Evolutionary conservation across 2,797 vertebrate species (phyloP).

Genomic region (Oryzias sinensis): DNA sequence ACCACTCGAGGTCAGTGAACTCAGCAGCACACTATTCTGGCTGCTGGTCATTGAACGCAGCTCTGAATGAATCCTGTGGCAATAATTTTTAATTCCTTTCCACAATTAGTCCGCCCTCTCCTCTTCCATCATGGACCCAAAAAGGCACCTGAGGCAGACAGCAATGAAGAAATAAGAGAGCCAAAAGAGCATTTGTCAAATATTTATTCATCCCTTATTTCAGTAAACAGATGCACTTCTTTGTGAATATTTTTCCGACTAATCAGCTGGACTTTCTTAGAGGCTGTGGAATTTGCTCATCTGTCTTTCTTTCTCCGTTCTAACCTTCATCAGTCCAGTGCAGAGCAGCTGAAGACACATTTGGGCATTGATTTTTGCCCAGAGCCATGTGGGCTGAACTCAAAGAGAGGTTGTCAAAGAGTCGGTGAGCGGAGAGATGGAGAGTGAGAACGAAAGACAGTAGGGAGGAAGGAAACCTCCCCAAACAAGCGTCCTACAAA

Average conservation of each 20-base stretch:
- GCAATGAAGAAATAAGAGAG: conserved; percentile 43
- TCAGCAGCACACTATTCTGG: conserved; percentile 61
- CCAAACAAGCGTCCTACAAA: conserved; percentile 61
- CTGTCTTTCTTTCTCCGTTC: conserved; percentile 49
- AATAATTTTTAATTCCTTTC: conserved; percentile 92
- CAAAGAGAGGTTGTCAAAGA: conserved; percentile 73
- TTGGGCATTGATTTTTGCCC: conserved; percentile 82
- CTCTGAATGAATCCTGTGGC: conserved; percentile 78
- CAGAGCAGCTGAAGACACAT: conserved; percentile 79
- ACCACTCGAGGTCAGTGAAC: conserved; percentile 61
- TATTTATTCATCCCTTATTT: conserved; percentile 72
- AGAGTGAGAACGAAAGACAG: conserved; percentile 47
- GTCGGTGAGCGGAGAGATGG: conserved; percentile 47
- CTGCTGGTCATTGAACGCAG: conserved; percentile 85
- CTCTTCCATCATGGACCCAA: conserved; percentile 78
- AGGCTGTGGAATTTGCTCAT: conserved; percentile 48
- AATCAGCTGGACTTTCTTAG: conserved; percentile 49
- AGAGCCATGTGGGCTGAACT: conserved; percentile 77
- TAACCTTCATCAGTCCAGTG: conserved; percentile 75
- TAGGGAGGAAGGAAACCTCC: conserved; percentile 61
- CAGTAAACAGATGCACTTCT: conserved; percentile 60
- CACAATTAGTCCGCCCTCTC: conserved; percentile 85
- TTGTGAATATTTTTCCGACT: conserved; percentile 66
- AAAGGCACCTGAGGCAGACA: conserved; percentile 76
- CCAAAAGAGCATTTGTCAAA: conserved; percentile 63